phyloP scores from a whole-genome alignment of 2,888 invertebrate genomes.

The Aphidius colemani region DNA sequence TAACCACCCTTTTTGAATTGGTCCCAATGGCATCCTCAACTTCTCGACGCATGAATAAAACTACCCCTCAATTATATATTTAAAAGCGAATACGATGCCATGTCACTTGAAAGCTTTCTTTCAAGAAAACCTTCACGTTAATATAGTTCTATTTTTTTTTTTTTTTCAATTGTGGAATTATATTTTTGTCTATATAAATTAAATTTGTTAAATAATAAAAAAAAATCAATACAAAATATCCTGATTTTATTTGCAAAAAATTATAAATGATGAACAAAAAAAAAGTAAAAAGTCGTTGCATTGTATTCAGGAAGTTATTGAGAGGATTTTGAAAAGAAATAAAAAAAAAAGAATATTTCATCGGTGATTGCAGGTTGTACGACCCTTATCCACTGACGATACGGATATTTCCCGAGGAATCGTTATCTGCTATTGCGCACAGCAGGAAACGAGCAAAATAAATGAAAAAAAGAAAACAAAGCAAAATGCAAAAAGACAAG shows the following conservation, averaged over 20 bases:
- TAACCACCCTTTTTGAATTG: background rate
- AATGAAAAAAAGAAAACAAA: background rate
- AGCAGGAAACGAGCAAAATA: slow-evolving; percentile 22
- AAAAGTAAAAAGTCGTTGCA: background rate
- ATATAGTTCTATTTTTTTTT: no score
- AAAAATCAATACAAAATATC: background rate
- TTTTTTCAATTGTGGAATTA: no score
- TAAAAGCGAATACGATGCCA: no score
- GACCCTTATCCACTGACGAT: slow-evolving; percentile 24
- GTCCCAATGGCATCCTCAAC: background rate
- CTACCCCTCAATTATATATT: no score
- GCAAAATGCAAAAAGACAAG: slow-evolving; percentile 9
- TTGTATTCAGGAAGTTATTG: background rate
- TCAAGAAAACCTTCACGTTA: no score
- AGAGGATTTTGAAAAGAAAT: background rate
- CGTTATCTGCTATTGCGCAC: slow-evolving; percentile 25
- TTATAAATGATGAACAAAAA: background rate
- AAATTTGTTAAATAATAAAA: no score
- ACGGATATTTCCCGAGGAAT: slow-evolving; percentile 21
- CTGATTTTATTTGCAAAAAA: background rate
- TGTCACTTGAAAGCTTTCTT: no score
- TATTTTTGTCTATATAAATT: no score
- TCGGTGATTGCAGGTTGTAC: slow-evolving; percentile 5
- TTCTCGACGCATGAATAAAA: background rate
- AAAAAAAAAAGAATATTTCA: slow-evolving; percentile 11